Evolutionary conservation across 2,797 vertebrate species (phyloP), one percentile per base, ranked within the genome.

Genomic region (Geotrypetes seraphini): DNA sequence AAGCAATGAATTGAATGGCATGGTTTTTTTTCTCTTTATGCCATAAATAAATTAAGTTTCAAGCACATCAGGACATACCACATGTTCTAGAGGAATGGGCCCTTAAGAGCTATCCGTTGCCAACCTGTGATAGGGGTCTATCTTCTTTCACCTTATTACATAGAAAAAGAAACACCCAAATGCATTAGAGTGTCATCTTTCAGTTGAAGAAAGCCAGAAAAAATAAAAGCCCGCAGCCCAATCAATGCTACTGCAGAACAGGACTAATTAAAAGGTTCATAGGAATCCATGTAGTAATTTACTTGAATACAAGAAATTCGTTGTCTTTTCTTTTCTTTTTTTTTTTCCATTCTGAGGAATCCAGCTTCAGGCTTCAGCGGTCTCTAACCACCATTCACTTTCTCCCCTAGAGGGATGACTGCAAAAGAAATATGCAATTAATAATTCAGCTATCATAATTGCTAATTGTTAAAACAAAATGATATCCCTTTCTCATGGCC

Each of bases 231-330:
- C 84, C 87, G 84, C 80, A 84, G 85, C 82, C 86, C 87, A 88
- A 89, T 88, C 85, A 81, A 81, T 84, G 87, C 61, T 79, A 76
- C 83, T 73, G 79, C 59, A 75, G 79, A 84, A 82, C 85, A 83
- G 78, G 87, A 87, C 91, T 97, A 95, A 96, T 97, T 93, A 96
- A 92, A 90, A 90, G 90, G 86, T 90, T 82, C 83, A 55, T 71
- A 78, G 70, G 73, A 77, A 85, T 94, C 91, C 89, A 85, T 54
- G 68, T 85, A 88, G 88, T 87, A 86, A 87, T 87, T 87, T 88
- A 76, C 77, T 80, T 69, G 74, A 78, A 74, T 74, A 73, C 73
- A 78, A 78, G 75, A 73, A 84, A 77, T 85, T 84, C 72, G 79
- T 78, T 84, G 76, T 81, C 71, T 74, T 65, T 80, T n/a, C n/a